Conservation (phyloP, 92 coral and sea anemone genomes). For the Zoanthus sansibaricus region DNA sequence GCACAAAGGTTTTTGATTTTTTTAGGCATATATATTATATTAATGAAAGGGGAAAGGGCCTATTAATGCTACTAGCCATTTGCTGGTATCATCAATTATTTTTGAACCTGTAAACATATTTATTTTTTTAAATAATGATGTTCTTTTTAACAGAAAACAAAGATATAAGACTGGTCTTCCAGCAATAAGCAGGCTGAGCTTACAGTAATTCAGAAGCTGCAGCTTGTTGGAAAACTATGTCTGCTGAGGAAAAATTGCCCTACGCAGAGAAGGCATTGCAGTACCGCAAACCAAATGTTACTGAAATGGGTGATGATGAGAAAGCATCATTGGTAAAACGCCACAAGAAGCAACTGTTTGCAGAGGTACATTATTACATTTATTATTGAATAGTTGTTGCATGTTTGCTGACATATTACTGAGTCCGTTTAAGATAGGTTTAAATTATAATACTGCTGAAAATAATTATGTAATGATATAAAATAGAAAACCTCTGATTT, state of each 20-base stretch:
- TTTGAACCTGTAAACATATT: background rate
- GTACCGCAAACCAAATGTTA: background rate
- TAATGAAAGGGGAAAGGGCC: background rate
- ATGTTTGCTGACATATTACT: background rate
- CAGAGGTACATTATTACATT: background rate
- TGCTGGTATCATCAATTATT: background rate
- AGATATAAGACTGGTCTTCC: conserved; percentile 4
- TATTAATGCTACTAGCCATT: background rate
- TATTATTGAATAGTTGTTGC: background rate
- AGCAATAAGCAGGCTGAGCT: conserved; percentile 10
- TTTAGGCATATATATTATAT: background rate
- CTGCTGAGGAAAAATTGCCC: background rate
- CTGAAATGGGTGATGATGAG: background rate
- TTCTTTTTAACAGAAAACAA: conserved; percentile 2
- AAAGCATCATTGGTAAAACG: background rate
- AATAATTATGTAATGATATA: background rate
- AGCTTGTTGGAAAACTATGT: background rate
- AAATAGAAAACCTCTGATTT: background rate
- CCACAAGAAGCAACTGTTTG: conserved; percentile 16
- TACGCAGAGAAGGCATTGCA: background rate
- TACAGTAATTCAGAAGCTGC: conserved; percentile 15
- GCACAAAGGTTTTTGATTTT: background rate
- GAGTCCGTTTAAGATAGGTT: background rate
- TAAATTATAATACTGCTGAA: background rate
- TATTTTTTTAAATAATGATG: background rate